Evolutionary conservation across 2,888 invertebrate species (phyloP).

Genomic region (Ichneumoninae sp.): DNA sequence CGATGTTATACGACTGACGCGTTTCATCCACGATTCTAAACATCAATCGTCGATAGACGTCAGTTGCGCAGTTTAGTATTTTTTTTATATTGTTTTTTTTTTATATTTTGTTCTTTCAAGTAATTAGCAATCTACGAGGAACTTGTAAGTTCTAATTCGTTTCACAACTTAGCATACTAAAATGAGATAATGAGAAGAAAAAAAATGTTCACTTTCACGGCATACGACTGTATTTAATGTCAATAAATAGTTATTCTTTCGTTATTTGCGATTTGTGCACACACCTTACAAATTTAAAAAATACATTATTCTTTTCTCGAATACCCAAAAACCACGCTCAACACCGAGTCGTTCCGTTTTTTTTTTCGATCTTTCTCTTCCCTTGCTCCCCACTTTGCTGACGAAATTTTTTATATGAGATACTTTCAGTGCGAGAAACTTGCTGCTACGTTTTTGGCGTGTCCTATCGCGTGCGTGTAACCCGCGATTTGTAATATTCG

Average conservation of each 20-base stretch:
- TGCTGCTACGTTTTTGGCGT: slow-evolving; percentile 45
- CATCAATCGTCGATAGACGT: slow-evolving; percentile 27
- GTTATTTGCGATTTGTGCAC: slow-evolving; percentile 68
- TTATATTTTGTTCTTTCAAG: background rate
- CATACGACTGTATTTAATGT: slow-evolving; percentile 53
- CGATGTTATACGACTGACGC: slow-evolving; percentile 38
- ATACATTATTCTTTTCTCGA: slow-evolving; percentile 56
- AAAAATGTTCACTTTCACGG: slow-evolving; percentile 32
- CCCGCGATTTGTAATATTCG: background rate
- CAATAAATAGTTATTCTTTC: slow-evolving; percentile 56
- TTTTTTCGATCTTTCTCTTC: slow-evolving; percentile 6
- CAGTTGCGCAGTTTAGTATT: background rate
- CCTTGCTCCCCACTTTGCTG: slow-evolving; percentile 30
- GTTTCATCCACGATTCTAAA: background rate
- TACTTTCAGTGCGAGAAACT: slow-evolving; percentile 62
- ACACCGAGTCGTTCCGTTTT: slow-evolving; percentile 16
- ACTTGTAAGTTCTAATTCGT: slow-evolving; percentile 50
- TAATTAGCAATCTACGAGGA: background rate
- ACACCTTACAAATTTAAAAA: slow-evolving; percentile 68
- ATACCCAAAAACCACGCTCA: slow-evolving; percentile 42
- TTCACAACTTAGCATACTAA: slow-evolving; percentile 44
- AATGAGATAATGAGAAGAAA: slow-evolving; percentile 25
- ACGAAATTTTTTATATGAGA: slow-evolving; percentile 39
- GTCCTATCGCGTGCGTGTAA: background rate
- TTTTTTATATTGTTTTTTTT: background rate